These are phyloP conservation scores for Lophochroa leadbeateri DNA, from an alignment of 2,113 vertebrate species.

Conservation along the genomic window DNA sequence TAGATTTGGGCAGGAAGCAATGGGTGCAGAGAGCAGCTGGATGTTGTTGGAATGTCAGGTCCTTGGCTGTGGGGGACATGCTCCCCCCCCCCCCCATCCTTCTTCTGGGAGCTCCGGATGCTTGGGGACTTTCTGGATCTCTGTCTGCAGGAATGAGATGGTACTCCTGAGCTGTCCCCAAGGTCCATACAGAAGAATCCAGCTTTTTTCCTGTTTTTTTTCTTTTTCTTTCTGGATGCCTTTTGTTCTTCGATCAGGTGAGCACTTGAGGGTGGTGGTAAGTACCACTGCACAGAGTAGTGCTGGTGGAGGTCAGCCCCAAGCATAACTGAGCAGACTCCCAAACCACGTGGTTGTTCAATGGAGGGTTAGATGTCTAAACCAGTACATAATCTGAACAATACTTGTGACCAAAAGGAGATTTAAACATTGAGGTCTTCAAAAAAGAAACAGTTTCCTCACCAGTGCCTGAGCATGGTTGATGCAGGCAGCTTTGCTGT, in stretches of 20 bases:
- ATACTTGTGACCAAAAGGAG: neutral
- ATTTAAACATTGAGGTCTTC: neutral
- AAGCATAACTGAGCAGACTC: neutral
- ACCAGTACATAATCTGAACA: neutral
- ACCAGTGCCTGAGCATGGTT: neutral
- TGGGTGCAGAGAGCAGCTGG: conserved; percentile 3
- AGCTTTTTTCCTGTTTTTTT: neutral
- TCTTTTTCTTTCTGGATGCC: neutral
- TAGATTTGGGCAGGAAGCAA: neutral
- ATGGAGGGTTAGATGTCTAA: rapidly evolving
- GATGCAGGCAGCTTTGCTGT: neutral
- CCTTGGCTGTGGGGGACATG: neutral
- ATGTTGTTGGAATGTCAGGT: neutral
- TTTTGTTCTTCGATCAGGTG: neutral
- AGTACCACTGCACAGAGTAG: neutral
- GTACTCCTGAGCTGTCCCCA: neutral
- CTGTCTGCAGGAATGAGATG: too few species aligned
- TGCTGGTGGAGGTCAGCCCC: neutral
- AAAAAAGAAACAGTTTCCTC: neutral
- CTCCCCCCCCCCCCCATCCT: too few species aligned
- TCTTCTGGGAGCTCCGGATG: too few species aligned
- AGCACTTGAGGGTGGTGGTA: neutral
- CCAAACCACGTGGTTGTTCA: rapidly evolving
- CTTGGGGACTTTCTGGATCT: too few species aligned
- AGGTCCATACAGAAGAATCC: neutral